Conservation (phyloP, 92 coral and sea anemone species). For the Zoanthus sociatus region DNA sequence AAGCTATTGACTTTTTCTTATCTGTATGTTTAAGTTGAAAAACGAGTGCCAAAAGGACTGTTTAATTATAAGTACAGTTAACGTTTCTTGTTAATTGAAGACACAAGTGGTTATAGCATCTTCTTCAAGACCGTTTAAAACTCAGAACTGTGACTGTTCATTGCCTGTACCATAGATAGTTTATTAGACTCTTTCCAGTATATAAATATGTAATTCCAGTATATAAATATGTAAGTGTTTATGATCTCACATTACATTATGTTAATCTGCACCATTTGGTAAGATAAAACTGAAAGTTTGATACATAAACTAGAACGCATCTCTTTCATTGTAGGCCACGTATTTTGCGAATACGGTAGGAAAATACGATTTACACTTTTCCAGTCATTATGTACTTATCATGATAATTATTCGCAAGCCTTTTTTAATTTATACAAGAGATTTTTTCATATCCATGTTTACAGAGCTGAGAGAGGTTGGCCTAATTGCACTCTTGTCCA, state of each 20-base stretch:
- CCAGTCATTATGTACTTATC: background rate
- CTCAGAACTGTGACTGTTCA: background rate
- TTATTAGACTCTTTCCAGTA: background rate
- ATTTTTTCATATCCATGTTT: background rate
- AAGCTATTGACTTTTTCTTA: background rate
- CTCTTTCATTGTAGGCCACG: background rate
- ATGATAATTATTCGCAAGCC: background rate
- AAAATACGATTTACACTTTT: background rate
- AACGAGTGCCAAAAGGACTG: background rate
- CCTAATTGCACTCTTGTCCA: constrained; percentile 16
- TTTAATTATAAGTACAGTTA: background rate
- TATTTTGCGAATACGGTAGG: background rate
- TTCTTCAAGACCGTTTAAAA: background rate
- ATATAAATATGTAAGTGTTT: too few species aligned
- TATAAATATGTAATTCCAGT: too few species aligned
- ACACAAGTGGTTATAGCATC: constrained; percentile 22
- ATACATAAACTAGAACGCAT: background rate
- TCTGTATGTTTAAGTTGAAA: background rate
- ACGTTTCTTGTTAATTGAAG: background rate
- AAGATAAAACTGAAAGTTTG: too few species aligned
- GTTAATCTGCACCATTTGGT: too few species aligned
- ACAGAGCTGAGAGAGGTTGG: background rate
- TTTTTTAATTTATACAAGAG: background rate
- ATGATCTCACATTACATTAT: background rate
- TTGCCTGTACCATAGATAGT: background rate